Conservation (phyloP, 2,888 invertebrate genomes). For the Sphaerophoria taeniata region DNA sequence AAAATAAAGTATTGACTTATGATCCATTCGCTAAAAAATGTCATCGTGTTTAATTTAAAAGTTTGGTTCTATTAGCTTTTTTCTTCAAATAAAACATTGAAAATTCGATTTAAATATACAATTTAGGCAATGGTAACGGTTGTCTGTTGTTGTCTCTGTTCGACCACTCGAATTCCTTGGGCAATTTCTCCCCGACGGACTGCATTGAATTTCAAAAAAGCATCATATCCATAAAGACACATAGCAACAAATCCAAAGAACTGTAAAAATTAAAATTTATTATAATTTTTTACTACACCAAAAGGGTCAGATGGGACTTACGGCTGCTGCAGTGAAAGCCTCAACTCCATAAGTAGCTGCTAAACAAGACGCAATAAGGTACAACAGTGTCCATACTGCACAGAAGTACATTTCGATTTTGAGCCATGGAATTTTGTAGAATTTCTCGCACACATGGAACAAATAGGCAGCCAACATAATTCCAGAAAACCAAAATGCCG, state of each 20-base stretch:
- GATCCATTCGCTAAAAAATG: too few species aligned
- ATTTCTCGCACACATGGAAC: slow-evolving; percentile 93
- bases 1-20: too few species aligned
- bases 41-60: not conserved
- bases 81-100: slow-evolving; percentile 11
- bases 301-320: slow-evolving; percentile 83
- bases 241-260: slow-evolving; percentile 94
- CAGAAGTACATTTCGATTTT: slow-evolving; percentile 91
- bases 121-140: slow-evolving; percentile 69
- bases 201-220: slow-evolving; percentile 90
- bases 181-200: slow-evolving; percentile 88
- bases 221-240: slow-evolving; percentile 90
- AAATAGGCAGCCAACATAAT: slow-evolving; percentile 91
- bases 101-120: not conserved
- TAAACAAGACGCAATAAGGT: slow-evolving; percentile 89
- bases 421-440: slow-evolving; percentile 93
- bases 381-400: slow-evolving; percentile 89
- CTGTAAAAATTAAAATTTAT: slow-evolving; percentile 82
- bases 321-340: slow-evolving; percentile 87
- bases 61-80: too few species aligned
- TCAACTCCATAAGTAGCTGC: slow-evolving; percentile 86
- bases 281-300: not conserved
- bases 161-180: slow-evolving; percentile 84
- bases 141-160: slow-evolving; percentile 73
- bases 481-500: slow-evolving; percentile 93